phyloP scores from a whole-genome alignment of 2,113 vertebrate genomes.

The Vulpes vulpes region DNA sequence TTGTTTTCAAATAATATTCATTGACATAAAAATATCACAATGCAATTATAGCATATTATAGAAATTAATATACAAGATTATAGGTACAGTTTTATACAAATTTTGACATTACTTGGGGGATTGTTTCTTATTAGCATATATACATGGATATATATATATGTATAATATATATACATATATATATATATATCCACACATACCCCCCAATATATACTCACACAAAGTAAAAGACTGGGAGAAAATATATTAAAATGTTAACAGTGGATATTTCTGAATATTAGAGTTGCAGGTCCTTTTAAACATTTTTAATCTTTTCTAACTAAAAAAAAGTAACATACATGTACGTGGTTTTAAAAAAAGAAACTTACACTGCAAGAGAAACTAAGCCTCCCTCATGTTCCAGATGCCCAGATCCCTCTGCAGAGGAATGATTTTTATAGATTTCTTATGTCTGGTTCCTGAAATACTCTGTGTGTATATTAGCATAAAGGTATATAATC shows the following conservation, averaged over 20 bases:
- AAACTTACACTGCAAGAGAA: not conserved
- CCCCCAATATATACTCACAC: not conserved
- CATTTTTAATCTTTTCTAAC: not conserved
- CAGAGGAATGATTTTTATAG: not conserved
- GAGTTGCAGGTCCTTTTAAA: not conserved
- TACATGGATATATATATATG: not conserved
- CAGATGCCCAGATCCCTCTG: not conserved
- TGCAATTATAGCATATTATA: not conserved
- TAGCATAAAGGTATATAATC: not conserved
- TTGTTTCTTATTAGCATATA: not conserved
- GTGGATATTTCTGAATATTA: conserved; percentile 35
- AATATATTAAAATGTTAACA: conserved; percentile 35
- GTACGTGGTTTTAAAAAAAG: not conserved
- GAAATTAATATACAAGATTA: not conserved
- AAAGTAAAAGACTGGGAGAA: not conserved
- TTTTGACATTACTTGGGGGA: conserved; percentile 21
- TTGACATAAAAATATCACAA: not conserved
- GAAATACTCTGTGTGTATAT: not conserved
- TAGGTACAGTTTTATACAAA: conserved; percentile 9
- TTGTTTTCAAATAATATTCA: conserved; percentile 24
- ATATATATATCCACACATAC: not conserved
- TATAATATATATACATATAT: not conserved
- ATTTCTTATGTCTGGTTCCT: not conserved
- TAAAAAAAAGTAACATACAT: conserved; percentile 11
- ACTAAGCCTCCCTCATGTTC: not conserved